Conservation (phyloP, 2,113 vertebrate species). For the Thalassarche chlororhynchos region DNA sequence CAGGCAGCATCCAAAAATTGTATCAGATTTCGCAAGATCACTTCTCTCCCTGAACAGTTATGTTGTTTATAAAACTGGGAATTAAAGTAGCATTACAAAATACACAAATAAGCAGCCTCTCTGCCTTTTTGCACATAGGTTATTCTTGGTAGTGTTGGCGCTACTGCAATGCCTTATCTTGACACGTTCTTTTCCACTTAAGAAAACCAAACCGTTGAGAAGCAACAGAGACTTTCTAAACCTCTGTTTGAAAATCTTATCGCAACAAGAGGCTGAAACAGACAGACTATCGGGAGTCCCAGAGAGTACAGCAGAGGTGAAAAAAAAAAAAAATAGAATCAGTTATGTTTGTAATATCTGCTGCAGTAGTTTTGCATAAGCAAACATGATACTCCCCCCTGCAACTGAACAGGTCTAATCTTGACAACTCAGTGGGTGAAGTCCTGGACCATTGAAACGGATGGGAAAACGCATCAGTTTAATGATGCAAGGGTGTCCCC, state of each 20-base stretch:
- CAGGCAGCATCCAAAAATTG: background rate
- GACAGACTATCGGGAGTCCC: background rate
- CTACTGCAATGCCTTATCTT: background rate
- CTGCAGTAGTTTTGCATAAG: background rate
- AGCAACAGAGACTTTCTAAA: background rate
- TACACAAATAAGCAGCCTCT: background rate
- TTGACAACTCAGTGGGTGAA: background rate
- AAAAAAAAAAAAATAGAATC: background rate
- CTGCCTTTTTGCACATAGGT: background rate
- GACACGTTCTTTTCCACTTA: background rate
- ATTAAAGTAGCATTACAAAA: background rate
- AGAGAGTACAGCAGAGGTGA: background rate
- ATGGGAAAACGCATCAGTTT: background rate
- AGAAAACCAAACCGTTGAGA: background rate
- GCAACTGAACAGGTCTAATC: background rate
- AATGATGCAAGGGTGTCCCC: background rate
- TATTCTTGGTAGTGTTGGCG: rapidly evolving
- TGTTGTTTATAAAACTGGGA: background rate
- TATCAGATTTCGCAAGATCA: rapidly evolving
- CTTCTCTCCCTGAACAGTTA: background rate
- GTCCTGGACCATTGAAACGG: background rate
- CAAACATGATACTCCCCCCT: background rate
- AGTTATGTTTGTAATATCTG: background rate
- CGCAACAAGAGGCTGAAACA: background rate
- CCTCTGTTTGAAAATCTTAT: background rate